Evolutionary conservation across 2,888 invertebrate genomes (phyloP).

Genomic region (Autographa pulchrina): DNA sequence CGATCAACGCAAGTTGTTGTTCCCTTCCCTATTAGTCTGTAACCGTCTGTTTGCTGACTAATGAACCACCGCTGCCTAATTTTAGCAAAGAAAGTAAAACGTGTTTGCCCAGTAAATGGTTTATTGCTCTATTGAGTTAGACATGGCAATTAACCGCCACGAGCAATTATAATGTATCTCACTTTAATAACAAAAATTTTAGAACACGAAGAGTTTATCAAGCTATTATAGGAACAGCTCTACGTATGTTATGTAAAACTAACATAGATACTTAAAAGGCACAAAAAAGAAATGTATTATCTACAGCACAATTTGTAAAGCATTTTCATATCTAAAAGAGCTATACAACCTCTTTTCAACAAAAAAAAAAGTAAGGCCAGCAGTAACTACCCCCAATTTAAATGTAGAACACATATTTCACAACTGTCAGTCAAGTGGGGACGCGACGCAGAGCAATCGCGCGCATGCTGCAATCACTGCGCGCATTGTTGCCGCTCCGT

Average conservation of each 20-base stretch:
- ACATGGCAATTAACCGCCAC: no score
- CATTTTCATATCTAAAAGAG: no score
- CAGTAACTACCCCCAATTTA: constrained; percentile 16
- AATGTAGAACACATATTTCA: constrained; percentile 39
- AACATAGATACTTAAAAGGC: no score
- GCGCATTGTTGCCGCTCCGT: constrained; percentile 73
- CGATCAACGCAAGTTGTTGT: not conserved
- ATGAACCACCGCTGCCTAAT: constrained; percentile 4
- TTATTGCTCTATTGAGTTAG: not conserved
- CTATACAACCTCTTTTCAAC: not conserved
- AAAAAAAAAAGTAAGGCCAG: not conserved
- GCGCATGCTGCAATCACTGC: constrained; percentile 59
- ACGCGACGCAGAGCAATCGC: constrained; percentile 68
- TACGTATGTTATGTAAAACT: no score
- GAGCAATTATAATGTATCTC: no score
- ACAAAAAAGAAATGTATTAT: no score
- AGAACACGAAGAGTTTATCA: no score
- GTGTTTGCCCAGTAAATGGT: not conserved
- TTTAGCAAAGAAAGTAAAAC: not conserved
- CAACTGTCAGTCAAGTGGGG: constrained; percentile 65
- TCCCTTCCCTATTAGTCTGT: not conserved
- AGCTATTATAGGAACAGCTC: no score
- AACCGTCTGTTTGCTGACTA: constrained; percentile 2
- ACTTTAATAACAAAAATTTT: no score
- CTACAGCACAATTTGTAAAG: no score